phyloP scores from a whole-genome alignment of 2,888 invertebrate genomes.

The Clusia tigrina region DNA sequence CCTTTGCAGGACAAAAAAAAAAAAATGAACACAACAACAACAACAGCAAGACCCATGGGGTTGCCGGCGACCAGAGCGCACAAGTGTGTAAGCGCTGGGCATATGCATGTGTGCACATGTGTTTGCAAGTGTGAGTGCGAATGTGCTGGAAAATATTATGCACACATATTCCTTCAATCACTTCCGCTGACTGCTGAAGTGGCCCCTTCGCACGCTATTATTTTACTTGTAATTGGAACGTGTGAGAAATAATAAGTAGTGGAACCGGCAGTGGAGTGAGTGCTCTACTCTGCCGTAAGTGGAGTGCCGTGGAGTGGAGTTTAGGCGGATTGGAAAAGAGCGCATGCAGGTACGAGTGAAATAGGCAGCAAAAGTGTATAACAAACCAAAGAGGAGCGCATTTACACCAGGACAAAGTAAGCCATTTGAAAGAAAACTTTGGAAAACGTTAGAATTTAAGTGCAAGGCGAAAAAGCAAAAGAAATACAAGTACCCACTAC shows the following conservation, averaged over 20 bases:
- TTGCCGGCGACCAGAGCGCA: background rate
- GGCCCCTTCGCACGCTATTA: slow-evolving; percentile 63
- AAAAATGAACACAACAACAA: slow-evolving; percentile 13
- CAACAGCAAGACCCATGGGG: too few relatives aligned
- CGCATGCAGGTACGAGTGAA: background rate
- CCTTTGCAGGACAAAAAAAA: too few relatives aligned
- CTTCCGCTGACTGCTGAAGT: slow-evolving; percentile 62
- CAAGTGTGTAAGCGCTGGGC: too few relatives aligned
- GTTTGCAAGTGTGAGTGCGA: background rate
- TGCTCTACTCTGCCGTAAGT: background rate
- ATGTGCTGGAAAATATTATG: slow-evolving; percentile 39
- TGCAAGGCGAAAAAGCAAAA: too few relatives aligned
- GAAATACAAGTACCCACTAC: background rate
- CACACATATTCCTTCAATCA: slow-evolving; percentile 58
- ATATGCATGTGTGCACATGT: slow-evolving; percentile 5
- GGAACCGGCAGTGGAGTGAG: background rate
- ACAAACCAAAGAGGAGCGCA: background rate
- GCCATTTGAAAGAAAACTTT: too few relatives aligned
- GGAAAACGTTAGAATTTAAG: background rate
- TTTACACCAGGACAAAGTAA: background rate
- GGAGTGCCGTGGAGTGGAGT: too few relatives aligned
- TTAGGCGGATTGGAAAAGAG: background rate
- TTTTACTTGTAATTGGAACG: slow-evolving; percentile 62
- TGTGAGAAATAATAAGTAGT: slow-evolving; percentile 59
- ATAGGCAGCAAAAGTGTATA: background rate